Conservation (phyloP, 1,140 invertebrate species). For the Antheraea mylitta region DNA sequence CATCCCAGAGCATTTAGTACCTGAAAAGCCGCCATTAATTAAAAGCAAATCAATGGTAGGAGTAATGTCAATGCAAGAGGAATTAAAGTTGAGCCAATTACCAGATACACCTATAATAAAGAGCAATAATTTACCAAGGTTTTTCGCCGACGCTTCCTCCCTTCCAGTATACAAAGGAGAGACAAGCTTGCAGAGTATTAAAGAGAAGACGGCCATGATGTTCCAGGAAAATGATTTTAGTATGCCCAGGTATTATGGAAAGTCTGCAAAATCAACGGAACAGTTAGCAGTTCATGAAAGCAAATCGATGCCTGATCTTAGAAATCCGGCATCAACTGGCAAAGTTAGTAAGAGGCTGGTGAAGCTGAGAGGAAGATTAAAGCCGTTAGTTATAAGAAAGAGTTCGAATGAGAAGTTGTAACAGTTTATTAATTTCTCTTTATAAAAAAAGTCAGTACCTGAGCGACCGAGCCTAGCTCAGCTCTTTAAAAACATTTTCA, state of each 20-base stretch:
- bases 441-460: background rate
- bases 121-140: slow-evolving; percentile 71
- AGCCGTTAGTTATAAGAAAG: slow-evolving; percentile 74
- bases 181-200: slow-evolving; percentile 68
- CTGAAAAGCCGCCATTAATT: slow-evolving; percentile 59
- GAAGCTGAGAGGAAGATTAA: slow-evolving; percentile 66
- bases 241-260: slow-evolving; percentile 75
- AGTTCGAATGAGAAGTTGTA: slow-evolving; percentile 66
- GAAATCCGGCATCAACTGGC: slow-evolving; percentile 47
- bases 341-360: slow-evolving; percentile 70
- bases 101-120: slow-evolving; percentile 76
- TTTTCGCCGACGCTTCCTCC: slow-evolving; percentile 71
- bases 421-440: background rate
- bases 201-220: slow-evolving; percentile 61
- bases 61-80: slow-evolving; percentile 45
- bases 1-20: slow-evolving; percentile 62
- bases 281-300: slow-evolving; percentile 59
- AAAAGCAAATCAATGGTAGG: slow-evolving; percentile 70
- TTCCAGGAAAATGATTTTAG: slow-evolving; percentile 68
- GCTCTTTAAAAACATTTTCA: too few relatives aligned
- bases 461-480: too few relatives aligned
- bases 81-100: slow-evolving; percentile 62
- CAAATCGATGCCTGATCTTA: slow-evolving; percentile 76
- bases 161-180: slow-evolving; percentile 68
- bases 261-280: slow-evolving; percentile 37